Evolutionary conservation across 2,888 invertebrate species (phyloP), one percentile per base, ranked within the genome.

Genomic region (Sussaba pulchella): DNA sequence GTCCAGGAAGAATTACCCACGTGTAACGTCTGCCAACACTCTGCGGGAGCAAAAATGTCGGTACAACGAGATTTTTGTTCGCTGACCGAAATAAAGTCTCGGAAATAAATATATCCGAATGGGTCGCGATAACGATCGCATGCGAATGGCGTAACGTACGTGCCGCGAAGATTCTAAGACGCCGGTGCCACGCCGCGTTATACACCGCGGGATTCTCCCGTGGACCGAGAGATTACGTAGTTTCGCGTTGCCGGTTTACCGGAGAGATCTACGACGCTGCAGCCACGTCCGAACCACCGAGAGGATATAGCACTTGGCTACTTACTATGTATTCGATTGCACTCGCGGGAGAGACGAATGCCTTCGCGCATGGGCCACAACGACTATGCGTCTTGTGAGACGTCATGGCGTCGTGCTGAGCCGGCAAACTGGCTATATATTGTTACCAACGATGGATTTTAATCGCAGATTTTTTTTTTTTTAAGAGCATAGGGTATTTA

Each of bases 141-240:
- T 57, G 77, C 81, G 81, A 77, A 81, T 81, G 81, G 81, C 81
- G 81, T 77, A 76, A 81, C 76, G 76, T 77, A 77, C 73, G 76
- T 57, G 76, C 76, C 41, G 71, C 71, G 71, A 67, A 67, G 76
- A 52, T 76, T 72, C 61, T 76, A 76, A n/a, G 81, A 70, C 73
- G 31, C 69, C 45, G 52, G n/a, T n/a, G 67, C 63, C 73, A 59
- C 36, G 67, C 78, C 52, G 31, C n/a, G n/a, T n/a, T n/a, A 59
- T 77, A 71, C 64, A 47, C 24, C 17, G 47, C 57, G 63, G 24
- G 67, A 39, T 31, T 31, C 6, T 6, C 41, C 12, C 39, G 26
- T 31, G 45, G 63, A 52, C 59, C n/a, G 39, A 54, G 43, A 47
- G 39, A 59, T 26, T 31, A 43, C 52, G 19, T 50, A 66, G 17